Conservation (phyloP, 1,140 invertebrate species). For the Penaeus japonicus region DNA sequence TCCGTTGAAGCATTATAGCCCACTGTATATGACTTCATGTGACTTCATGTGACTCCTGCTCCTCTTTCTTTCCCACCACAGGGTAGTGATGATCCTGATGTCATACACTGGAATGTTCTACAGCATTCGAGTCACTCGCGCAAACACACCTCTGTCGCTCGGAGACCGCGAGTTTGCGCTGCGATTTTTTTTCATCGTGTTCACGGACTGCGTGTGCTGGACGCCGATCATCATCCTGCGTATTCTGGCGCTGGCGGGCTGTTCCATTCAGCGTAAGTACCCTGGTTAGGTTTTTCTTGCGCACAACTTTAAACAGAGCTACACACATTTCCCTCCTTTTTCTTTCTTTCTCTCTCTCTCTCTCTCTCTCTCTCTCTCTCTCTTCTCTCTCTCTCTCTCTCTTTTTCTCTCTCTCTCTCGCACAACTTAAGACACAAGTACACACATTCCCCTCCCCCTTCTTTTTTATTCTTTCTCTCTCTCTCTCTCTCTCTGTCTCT, state of each 20-base stretch:
- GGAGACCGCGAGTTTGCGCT: slow-evolving; percentile 75
- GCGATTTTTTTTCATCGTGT: slow-evolving; percentile 79
- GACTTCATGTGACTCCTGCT: slow-evolving; percentile 60
- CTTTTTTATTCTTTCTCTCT: no score
- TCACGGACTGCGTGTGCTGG: slow-evolving; percentile 80
- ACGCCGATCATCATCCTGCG: slow-evolving; percentile 77
- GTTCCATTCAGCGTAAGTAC: slow-evolving; percentile 67
- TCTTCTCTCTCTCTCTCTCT: no score
- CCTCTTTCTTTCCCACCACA: slow-evolving; percentile 57
- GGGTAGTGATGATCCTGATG: slow-evolving; percentile 72
- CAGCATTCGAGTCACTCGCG: slow-evolving; percentile 72
- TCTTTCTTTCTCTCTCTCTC: no score
- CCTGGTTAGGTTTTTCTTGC: no score
- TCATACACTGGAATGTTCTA: slow-evolving; percentile 74
- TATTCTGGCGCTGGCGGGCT: slow-evolving; percentile 70
- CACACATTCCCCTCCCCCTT: no score
- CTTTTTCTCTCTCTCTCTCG: no score
- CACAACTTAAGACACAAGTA: no score
- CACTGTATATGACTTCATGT: neutral
- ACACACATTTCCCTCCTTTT: no score
- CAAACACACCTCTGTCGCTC: slow-evolving; percentile 69
- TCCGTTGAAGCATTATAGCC: no score
- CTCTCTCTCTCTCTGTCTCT: no score
- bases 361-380: no score
- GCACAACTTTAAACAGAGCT: no score